Conservation (phyloP, 2,113 vertebrate genomes). For the Sinocyclocheilus anshuiensis region DNA sequence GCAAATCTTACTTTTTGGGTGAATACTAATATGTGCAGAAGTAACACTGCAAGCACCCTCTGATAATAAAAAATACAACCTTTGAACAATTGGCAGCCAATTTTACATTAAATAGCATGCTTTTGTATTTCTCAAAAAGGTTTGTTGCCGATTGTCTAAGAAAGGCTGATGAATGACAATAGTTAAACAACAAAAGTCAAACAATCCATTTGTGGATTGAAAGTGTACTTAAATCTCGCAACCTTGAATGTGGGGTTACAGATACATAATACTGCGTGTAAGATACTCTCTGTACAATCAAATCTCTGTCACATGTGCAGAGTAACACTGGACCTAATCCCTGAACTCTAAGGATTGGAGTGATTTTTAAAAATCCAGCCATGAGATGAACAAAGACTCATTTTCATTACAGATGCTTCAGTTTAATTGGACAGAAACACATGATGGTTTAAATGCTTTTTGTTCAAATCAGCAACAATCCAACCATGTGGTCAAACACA, state of each 20-base stretch:
- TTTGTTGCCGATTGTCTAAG: neutral
- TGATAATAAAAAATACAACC: neutral
- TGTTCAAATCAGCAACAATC: slow-evolving; percentile 30
- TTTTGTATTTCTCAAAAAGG: neutral
- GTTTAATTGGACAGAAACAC: slow-evolving; percentile 51
- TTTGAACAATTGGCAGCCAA: neutral
- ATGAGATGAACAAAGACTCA: slow-evolving; percentile 36
- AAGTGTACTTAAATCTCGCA: neutral
- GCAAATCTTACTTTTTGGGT: neutral
- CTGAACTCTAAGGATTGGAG: neutral
- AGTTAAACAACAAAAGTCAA: neutral
- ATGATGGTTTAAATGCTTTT: slow-evolving; percentile 20
- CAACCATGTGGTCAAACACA: slow-evolving; percentile 37
- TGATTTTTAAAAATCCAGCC: neutral
- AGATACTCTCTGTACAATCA: neutral
- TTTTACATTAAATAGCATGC: no score
- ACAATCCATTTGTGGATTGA: neutral
- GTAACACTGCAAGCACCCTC: neutral
- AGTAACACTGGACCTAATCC: neutral
- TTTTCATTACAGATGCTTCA: slow-evolving; percentile 46
- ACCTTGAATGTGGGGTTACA: neutral
- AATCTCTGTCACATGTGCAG: neutral
- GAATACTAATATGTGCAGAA: neutral
- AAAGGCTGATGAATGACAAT: neutral
- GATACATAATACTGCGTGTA: neutral